Base-by-base conservation (phyloP, 1,140 invertebrate species). In the Galendromus occidentalis region DNA sequence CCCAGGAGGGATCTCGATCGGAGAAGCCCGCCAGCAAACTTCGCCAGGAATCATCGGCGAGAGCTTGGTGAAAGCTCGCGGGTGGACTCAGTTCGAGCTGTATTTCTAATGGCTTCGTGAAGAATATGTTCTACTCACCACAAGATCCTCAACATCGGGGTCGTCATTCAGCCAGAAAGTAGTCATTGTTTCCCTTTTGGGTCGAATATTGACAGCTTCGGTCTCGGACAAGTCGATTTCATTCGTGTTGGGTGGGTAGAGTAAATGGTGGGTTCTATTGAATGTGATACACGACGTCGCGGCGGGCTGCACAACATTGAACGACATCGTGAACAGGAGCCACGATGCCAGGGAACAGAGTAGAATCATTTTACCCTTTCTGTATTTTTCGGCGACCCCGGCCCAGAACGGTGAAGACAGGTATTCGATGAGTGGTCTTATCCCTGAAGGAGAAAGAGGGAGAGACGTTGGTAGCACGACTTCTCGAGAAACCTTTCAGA, bases 371-470 rank as follows among this genome's bases (percentile, higher is more conserved):
- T 93, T 90, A 9, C 87, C 87, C 72, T 87, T 88, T 66, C 85
- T 84, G 80, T 86, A 90, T 81, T 84, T 84, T 75, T 98, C 92
- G 14, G 93, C 93, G 67, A 97, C 80, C 42, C 85, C 87, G 5
- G 91, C 91, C 94, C 94, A 98, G 74, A 98, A 96, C 0, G 95
- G 94, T 0, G 90, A 91, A 44, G 90, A 88, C n/a, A 95, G 77
- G 74, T 97, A 97, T 76, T 98, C 95, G 4, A 99, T 87, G 71
- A 99, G 92, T 0, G 95, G 94, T 68, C 95, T 81, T 65, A 87
- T 83, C 22, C 92, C 92, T 67, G n/a, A n/a, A n/a, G n/a, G n/a
- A n/a, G n/a, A n/a, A n/a, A n/a, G n/a, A 39, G 4, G 33, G 33
- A 39, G 9, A 39, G 4, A 39, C 9, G 9, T 39, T 39, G 9